Evolutionary conservation across 2,113 vertebrate genomes (phyloP), one percentile per base, ranked within the genome.

Genomic region (Tretioscincus oriximinensis): DNA sequence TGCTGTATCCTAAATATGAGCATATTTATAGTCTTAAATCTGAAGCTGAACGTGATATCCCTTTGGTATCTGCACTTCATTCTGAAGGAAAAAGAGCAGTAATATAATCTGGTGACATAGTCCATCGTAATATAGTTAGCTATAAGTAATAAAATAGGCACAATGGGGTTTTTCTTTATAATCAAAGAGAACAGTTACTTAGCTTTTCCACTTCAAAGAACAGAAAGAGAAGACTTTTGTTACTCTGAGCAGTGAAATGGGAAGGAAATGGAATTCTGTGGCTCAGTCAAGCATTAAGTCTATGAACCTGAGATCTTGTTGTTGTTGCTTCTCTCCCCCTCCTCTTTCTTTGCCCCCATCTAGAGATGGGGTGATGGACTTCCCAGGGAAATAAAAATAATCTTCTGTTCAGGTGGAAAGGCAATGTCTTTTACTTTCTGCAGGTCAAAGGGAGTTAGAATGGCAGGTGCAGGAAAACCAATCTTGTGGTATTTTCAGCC

Each of bases 121-220:
- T 76, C 80, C 67, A 87, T 83, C 84, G 58, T 70, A 83, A 89
- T 2, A 11, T 87, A 10, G 14, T 94, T 90, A 92, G 93, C 88
- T 83, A 81, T 92, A 92, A 94, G 93, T 93, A 94, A 95, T 94
- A 94, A 95, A 92, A 89, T 79, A 84, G 88, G 93, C 93, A 96
- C 94, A 96, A 95, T 94, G 91, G 90, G 73, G 91, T 84, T 88
- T 91, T 96, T 96, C 91, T 95, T 95, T 94, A 90, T 92, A 92
- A 93, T 93, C 93, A 91, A 92, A 93, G 90, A 90, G 92, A 94
- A 87, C 87, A 89, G 93, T 95, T 92, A 93, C 83, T 81, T 76
- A 84, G 89, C 90, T 95, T 96, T 96, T 96, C 94, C 95, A 95
- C 94, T 95, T 95, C 94, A 95, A 93, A 95, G 95, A 95, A 87